Percentiles rank a stretch among this genome's conserved stretches.
These are phyloP conservation scores for Mobula birostris DNA, from an alignment of 2,113 vertebrate genomes.

Conservation along the genomic window DNA sequence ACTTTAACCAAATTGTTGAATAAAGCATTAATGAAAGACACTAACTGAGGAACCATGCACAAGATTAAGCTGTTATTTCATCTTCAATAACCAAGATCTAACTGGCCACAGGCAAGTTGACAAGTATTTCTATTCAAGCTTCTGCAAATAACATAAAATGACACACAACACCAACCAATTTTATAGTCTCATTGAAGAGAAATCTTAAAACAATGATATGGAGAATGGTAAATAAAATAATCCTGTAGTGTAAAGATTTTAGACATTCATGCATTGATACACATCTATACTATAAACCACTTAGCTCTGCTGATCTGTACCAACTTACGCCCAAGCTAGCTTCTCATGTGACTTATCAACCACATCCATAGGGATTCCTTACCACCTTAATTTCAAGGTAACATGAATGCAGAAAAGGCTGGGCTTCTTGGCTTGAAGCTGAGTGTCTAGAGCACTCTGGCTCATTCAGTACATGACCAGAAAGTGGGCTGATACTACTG, in stretches of 20 bases:
- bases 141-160: not conserved
- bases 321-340: not conserved
- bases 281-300: not conserved
- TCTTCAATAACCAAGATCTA: not conserved
- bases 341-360: not conserved
- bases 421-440: not conserved
- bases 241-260: not conserved
- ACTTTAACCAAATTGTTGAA: not conserved
- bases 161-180: not conserved
- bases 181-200: not conserved
- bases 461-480: not conserved
- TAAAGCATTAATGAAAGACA: not conserved
- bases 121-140: not conserved
- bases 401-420: constrained; percentile 2
- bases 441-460: not conserved
- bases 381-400: constrained; percentile 15
- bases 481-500: not conserved
- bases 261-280: not conserved
- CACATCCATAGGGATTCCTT: constrained; percentile 11
- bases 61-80: not conserved
- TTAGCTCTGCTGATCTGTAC: not conserved
- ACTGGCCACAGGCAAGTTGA: not conserved
- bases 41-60: not conserved
- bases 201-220: not conserved
- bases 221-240: not conserved